Evolutionary conservation across 2,888 invertebrate species (phyloP).

Genomic region (Eupelmus urozonus): DNA sequence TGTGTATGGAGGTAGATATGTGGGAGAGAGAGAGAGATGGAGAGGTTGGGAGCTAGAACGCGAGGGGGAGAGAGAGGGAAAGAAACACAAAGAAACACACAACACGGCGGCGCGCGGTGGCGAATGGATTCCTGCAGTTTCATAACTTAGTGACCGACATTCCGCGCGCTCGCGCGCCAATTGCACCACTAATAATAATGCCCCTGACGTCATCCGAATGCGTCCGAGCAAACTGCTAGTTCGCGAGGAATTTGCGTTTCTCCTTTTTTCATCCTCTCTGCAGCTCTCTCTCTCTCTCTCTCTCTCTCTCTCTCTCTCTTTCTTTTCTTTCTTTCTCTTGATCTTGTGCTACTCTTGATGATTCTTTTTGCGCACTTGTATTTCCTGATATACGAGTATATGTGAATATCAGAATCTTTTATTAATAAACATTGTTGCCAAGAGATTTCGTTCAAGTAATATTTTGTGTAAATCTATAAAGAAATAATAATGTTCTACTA

Average conservation of each 20-base stretch:
- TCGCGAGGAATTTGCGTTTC: constrained; percentile 54
- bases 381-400: too few species aligned
- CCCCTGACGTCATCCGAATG: constrained; percentile 68
- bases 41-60: neutral
- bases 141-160: constrained; percentile 75
- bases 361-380: too few species aligned
- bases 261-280: neutral
- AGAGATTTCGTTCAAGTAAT: too few species aligned
- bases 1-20: constrained; percentile 1
- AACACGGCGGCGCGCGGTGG: constrained; percentile 33
- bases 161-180: constrained; percentile 65
- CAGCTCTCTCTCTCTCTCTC: neutral
- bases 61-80: constrained; percentile 36
- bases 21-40: constrained; percentile 26
- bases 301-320: neutral
- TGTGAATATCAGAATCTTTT: too few species aligned
- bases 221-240: constrained; percentile 26
- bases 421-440: too few species aligned
- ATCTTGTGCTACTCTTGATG: too few species aligned
- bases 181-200: constrained; percentile 72
- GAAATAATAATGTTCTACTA: too few species aligned
- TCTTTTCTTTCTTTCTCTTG: too few species aligned
- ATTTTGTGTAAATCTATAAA: too few species aligned
- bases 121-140: constrained; percentile 74
- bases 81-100: constrained; percentile 41